Conservation (phyloP, 2,113 vertebrate species). For the Dicerorhinus sumatrensis region DNA sequence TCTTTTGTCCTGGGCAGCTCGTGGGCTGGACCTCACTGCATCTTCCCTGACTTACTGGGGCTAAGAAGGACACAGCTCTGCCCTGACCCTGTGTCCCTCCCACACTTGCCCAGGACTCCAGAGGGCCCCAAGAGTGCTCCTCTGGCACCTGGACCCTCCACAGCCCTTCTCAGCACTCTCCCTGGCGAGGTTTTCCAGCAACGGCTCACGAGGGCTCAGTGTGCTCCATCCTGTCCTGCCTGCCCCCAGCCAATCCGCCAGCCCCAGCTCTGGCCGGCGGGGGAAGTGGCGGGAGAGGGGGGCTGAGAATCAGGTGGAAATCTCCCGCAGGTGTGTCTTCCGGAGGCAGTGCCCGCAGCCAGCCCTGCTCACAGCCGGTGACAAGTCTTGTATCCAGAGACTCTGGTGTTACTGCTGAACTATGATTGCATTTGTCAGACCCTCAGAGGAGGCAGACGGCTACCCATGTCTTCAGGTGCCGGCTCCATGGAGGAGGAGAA, state of each 20-base stretch:
- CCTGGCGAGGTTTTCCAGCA: neutral
- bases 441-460: constrained; percentile 73
- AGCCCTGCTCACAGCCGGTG: constrained; percentile 62
- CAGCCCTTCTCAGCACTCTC: neutral
- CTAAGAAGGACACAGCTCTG: neutral
- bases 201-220: neutral
- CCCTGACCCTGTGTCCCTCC: neutral
- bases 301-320: neutral
- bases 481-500: accelerated
- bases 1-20: neutral
- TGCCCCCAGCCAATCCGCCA: accelerated
- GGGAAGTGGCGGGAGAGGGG: accelerated
- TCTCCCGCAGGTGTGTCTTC: constrained; percentile 80
- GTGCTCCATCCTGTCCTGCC: no score
- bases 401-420: constrained; percentile 64
- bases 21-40: neutral
- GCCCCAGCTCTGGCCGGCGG: neutral
- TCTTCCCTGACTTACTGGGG: neutral
- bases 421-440: constrained; percentile 84
- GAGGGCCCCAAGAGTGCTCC: neutral
- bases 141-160: no score
- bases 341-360: constrained; percentile 82
- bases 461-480: constrained; percentile 61
- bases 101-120: neutral
- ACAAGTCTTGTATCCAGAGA: constrained; percentile 77